Percentiles rank a stretch among this genome's conserved stretches.
phyloP scores from a whole-genome alignment of 2,797 vertebrate genomes.

The Myiotriccus ornatus region DNA sequence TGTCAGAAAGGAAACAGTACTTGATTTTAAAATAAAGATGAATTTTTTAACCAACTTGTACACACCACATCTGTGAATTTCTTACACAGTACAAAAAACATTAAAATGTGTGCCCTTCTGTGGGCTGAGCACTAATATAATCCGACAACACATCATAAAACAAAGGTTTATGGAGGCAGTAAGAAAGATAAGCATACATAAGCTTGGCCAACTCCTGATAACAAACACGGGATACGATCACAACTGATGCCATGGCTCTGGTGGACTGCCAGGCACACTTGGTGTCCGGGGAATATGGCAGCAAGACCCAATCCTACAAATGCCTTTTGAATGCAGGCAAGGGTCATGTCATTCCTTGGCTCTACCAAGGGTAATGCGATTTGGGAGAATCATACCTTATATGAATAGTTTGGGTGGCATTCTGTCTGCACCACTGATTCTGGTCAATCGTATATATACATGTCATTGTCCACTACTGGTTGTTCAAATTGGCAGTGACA shows the following conservation, averaged over 20 bases:
- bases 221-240: neutral
- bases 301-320: neutral
- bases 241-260: rapidly evolving
- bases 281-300: neutral
- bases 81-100: neutral
- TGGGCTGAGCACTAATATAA: neutral
- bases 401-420: neutral
- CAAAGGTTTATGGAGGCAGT: neutral
- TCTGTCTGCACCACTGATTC: neutral
- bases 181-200: neutral
- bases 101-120: neutral
- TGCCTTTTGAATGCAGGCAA: neutral
- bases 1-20: neutral
- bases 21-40: neutral
- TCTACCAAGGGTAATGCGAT: neutral
- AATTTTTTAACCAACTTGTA: neutral
- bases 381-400: neutral
- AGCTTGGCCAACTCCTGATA: rapidly evolving
- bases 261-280: neutral
- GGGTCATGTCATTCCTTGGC: neutral
- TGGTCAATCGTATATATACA: neutral
- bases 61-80: neutral
- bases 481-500: neutral
- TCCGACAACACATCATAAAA: neutral
- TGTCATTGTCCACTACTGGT: neutral